A percentile compares a stretch with the other conserved stretches of the same genome.
These are phyloP conservation scores for Lochmaea capreae DNA, from an alignment of 2,888 invertebrate species.

Conservation along the genomic window DNA sequence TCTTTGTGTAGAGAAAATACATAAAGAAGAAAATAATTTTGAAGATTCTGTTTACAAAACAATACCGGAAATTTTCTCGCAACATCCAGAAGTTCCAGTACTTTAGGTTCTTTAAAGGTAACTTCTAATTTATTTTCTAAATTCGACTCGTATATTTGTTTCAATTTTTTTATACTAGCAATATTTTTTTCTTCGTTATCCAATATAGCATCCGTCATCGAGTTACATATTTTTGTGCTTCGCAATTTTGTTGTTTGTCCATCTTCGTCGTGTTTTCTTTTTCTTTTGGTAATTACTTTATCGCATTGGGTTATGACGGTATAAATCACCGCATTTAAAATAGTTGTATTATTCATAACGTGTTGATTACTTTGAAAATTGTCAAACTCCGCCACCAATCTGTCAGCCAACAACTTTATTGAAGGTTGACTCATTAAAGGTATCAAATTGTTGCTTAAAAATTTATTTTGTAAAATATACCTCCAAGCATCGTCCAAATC, in stretches of 20 bases:
- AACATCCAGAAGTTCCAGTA: slow-evolving; percentile 49
- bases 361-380: slow-evolving; percentile 39
- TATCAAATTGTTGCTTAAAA: slow-evolving; percentile 54
- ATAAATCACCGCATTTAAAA: slow-evolving; percentile 52
- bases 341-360: slow-evolving; percentile 44
- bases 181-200: slow-evolving; percentile 32
- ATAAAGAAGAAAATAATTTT: slow-evolving; percentile 54
- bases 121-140: background rate
- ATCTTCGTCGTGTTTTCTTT: slow-evolving; percentile 52
- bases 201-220: slow-evolving; percentile 16
- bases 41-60: slow-evolving; percentile 49
- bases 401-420: slow-evolving; percentile 49
- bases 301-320: slow-evolving; percentile 55
- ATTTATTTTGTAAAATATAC: slow-evolving; percentile 57
- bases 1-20: slow-evolving; percentile 56
- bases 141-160: slow-evolving; percentile 35
- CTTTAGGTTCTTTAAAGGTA: slow-evolving; percentile 45
- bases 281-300: slow-evolving; percentile 55
- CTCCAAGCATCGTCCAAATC: slow-evolving; percentile 56
- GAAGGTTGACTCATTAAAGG: slow-evolving; percentile 52
- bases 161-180: slow-evolving; percentile 40
- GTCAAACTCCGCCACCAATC: slow-evolving; percentile 42
- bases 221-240: slow-evolving; percentile 50
- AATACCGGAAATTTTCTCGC: slow-evolving; percentile 56
- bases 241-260: slow-evolving; percentile 39